Conservation (phyloP, 92 coral and sea anemone genomes). For the Palythoa grandiflora region DNA sequence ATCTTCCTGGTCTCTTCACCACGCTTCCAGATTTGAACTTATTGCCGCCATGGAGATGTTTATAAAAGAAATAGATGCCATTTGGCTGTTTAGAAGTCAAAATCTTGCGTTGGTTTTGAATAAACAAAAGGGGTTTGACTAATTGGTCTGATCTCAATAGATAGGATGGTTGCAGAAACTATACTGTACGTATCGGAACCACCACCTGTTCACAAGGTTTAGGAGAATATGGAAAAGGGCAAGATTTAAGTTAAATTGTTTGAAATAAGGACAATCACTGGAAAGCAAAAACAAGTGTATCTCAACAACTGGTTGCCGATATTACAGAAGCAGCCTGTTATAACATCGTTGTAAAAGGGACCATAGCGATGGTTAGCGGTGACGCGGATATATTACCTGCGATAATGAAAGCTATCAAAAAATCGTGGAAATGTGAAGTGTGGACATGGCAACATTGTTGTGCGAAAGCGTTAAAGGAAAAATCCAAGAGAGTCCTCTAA, state of each 20-base stretch:
- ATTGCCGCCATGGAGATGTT: too few relatives aligned
- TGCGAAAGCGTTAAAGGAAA: slow-evolving; percentile 10
- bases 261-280: slow-evolving; percentile 19
- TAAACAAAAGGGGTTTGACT: too few relatives aligned
- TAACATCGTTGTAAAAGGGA: slow-evolving; percentile 40
- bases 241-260: slow-evolving; percentile 31
- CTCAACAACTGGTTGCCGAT: slow-evolving; percentile 58
- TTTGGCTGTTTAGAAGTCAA: too few relatives aligned
- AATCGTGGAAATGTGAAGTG: slow-evolving; percentile 54
- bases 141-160: slow-evolving; percentile 44
- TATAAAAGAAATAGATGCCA: too few relatives aligned
- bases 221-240: slow-evolving; percentile 29
- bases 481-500: neutral
- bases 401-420: slow-evolving; percentile 26
- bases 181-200: slow-evolving; percentile 63
- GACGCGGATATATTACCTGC: slow-evolving; percentile 71
- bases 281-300: slow-evolving; percentile 64
- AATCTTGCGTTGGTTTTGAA: too few relatives aligned
- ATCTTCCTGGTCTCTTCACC: too few relatives aligned
- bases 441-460: slow-evolving; percentile 61
- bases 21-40: too few relatives aligned
- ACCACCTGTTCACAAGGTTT: slow-evolving; percentile 56
- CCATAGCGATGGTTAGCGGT: slow-evolving; percentile 54
- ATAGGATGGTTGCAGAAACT: slow-evolving; percentile 37
- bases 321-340: slow-evolving; percentile 47